These are phyloP conservation scores for Sterrhoptilus dennistouni DNA, from an alignment of 2,113 vertebrate genomes.

Conservation along the genomic window DNA sequence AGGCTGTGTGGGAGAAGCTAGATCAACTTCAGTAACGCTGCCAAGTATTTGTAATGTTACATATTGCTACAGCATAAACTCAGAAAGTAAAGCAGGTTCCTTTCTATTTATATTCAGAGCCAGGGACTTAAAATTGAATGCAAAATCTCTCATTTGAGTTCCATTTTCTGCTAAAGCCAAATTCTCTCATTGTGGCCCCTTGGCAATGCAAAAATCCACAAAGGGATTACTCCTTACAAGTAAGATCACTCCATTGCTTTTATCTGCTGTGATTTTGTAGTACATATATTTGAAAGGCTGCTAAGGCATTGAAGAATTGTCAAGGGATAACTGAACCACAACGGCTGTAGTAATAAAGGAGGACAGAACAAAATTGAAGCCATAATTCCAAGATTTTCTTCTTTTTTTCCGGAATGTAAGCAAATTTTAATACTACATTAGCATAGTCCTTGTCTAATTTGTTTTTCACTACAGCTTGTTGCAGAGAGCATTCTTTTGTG, in stretches of 20 bases:
- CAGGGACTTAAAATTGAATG: not conserved
- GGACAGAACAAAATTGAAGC: not conserved
- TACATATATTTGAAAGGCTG: not conserved
- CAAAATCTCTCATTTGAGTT: not conserved
- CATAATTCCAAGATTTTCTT: constrained; percentile 1
- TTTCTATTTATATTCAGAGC: not conserved
- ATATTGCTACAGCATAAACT: not conserved
- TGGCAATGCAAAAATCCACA: not conserved
- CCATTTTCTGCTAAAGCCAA: not conserved
- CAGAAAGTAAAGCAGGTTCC: not conserved
- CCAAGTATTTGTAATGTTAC: not conserved
- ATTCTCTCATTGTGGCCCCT: not conserved
- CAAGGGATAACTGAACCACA: not conserved
- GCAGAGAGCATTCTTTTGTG: constrained; percentile 1
- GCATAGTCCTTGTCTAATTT: not conserved
- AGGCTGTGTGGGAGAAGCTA: not conserved
- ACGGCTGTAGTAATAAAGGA: not conserved
- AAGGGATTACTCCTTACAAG: not conserved
- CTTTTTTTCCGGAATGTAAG: not conserved
- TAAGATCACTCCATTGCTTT: not conserved
- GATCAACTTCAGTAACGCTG: not conserved
- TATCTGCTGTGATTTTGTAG: not conserved
- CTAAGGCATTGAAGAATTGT: not conserved
- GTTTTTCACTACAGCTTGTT: not conserved
- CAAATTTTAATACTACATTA: constrained; percentile 1